These are phyloP conservation scores for Lynx canadensis DNA, from an alignment of 2,113 vertebrate genomes.

Conservation along the genomic window DNA sequence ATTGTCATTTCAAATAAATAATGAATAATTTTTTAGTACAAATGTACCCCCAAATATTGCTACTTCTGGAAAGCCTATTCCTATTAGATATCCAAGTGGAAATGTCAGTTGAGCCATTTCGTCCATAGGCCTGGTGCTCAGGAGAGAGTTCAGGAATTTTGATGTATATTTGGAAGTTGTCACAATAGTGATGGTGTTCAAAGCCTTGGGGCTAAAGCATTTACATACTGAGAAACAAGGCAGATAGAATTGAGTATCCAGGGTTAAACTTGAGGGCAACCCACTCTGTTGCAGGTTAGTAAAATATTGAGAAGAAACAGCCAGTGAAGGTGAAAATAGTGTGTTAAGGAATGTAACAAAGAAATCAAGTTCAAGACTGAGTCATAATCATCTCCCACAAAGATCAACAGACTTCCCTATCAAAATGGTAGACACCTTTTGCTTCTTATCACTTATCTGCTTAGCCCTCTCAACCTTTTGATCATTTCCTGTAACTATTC, in stretches of 20 bases:
- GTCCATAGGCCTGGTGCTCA: background rate
- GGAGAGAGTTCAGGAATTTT: background rate
- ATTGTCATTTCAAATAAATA: slow-evolving; percentile 39
- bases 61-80: background rate
- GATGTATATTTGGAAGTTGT: background rate
- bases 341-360: background rate
- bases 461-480: background rate
- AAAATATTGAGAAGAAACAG: background rate
- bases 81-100: background rate
- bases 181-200: background rate
- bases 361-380: background rate
- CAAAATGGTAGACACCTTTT: background rate
- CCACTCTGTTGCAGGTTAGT: background rate
- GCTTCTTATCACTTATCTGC: background rate
- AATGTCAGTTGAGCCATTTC: background rate
- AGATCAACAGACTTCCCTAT: background rate
- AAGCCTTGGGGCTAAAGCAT: background rate
- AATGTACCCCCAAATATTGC: background rate
- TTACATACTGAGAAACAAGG: background rate
- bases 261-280: background rate
- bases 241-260: background rate
- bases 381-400: background rate
- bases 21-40: background rate
- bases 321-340: background rate
- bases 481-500: background rate